Evolutionary conservation across 2,888 invertebrate genomes (phyloP), one percentile per base, ranked within the genome.

Genomic region (Gari tellinella): DNA sequence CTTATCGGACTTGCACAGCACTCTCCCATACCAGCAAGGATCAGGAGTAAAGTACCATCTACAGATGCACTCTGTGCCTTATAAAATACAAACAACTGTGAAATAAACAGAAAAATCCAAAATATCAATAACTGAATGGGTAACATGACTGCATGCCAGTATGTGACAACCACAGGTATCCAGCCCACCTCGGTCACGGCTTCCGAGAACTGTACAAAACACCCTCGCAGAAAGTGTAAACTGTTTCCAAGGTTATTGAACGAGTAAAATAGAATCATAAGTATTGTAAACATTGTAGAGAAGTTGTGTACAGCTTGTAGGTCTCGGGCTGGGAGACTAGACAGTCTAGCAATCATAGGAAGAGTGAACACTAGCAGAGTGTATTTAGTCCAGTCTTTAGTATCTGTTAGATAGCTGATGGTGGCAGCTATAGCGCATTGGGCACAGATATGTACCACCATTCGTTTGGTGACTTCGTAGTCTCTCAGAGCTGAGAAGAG

Each of bases 1-100:
- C 93, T 92, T 25, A 94, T 85, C 5, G 94, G 93, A 5, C 93
- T 93, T 41, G 91, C 90, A 82, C 93, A 93, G 49, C 92, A 91
- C 66, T 93, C 92, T 15, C 92, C 91, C 26, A 91, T 88, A 57
- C 90, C 88, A 12, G 91, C 91, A 38, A 93, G 81, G 21, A 92
- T 62, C 31, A 92, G 80, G 31, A 92, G 82, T 41, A 92, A 85
- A 91, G 91, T 92, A 41, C 92, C 91, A 55, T 91, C 91, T 31
- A 89, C 82, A 45, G 88, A 74, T 69, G 88, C 80, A 84, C 86
- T 73, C 64, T 86, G 88, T 25, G 86, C 83, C 55, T 84, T 80
- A 51, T 88, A 73, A 72, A 90, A 91, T 21, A 89, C 88, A 80
- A 86, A 91, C 10, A 93, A 82, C 79, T 93, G 92, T 12, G 91